Base-by-base conservation (phyloP, 1,140 invertebrate species). In the Drosophila melanica region DNA sequence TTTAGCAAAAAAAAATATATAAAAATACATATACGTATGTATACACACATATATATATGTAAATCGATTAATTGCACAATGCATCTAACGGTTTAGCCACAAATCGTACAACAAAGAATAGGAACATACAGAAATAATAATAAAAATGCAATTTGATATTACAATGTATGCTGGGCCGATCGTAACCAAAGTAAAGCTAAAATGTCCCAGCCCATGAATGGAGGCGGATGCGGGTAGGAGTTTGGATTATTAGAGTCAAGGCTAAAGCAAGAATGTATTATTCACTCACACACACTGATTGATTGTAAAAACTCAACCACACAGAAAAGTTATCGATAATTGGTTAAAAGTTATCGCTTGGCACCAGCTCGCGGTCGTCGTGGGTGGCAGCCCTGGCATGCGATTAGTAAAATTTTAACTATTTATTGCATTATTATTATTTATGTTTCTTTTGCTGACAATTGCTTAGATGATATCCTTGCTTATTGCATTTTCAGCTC, bases 1-100 rank as follows among this genome's bases (percentile, higher is more conserved):
- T 80, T 80, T 75, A 89, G 80, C 85, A 90, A 89, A 89, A 90
- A 89, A 89, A 89, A 89, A 84, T 89, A 89, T 86, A 90, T 80
- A 89, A 68, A 89, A 77, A 81, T 78, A 77, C 69, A 45, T 39
- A 64, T 64, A 82, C 55, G 74, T 58, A 44, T 55, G 55, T 65
- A 65, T 11, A 47, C 9, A 76, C 73, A 63, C 54, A 67, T 58
- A 44, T 55, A 54, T 64, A 64, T 10, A 76, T 76, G 69, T 59
- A 67, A 33, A 66, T 72, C 63, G 76, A 79, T 78, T 81, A 85
- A 60, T 77, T 85, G 77, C 50, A 44, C 27, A 57, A 35, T 50
- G 51, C 33, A 30, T 55, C 47, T 59, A 58, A 76, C 57, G 58
- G 45, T 67, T 76, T 72, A 59, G 62, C 62, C 62, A 71, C 62